A percentile compares a stretch with the other conserved stretches of the same genome.
phyloP scores from a whole-genome alignment of 2,797 vertebrate species.

The Gallinago solitaria region DNA sequence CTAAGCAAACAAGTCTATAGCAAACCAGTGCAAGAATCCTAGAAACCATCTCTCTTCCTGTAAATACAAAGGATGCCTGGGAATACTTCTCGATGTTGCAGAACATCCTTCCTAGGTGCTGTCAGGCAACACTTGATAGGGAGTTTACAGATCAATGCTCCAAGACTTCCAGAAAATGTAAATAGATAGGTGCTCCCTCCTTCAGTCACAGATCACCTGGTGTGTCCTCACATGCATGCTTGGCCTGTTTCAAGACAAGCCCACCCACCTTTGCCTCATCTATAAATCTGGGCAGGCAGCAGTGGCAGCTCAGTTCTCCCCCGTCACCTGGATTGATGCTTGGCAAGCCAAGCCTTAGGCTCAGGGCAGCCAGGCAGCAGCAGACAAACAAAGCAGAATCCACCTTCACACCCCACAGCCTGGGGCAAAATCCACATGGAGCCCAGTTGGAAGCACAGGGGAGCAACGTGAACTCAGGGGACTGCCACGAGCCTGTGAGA shows the following conservation, averaged over 20 bases:
- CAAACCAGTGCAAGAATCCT: rapidly evolving
- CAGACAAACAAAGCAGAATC: not conserved
- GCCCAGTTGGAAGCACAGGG: not conserved
- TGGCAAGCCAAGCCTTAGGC: not conserved
- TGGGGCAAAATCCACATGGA: rapidly evolving
- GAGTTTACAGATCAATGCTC: not conserved
- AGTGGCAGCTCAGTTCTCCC: not conserved
- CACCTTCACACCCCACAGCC: not conserved
- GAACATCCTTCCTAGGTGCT: not conserved
- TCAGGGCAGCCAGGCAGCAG: not conserved
- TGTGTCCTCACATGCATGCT: rapidly evolving
- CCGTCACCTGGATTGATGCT: rapidly evolving
- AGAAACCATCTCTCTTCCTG: not conserved
- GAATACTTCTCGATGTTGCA: not conserved
- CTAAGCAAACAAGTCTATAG: not conserved
- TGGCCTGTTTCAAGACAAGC: not conserved
- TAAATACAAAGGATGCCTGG: not conserved
- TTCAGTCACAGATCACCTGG: not conserved
- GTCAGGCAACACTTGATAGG: not conserved
- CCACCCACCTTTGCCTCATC: not conserved
- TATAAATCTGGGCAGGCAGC: not conserved
- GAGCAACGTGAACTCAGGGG: not conserved
- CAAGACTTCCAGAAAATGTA: not conserved
- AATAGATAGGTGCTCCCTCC: not conserved
- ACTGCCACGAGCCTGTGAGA: not conserved